Evolutionary conservation across 2,888 invertebrate species (phyloP), one percentile per base, ranked within the genome.

Genomic region (Willowsia nigromaculata): DNA sequence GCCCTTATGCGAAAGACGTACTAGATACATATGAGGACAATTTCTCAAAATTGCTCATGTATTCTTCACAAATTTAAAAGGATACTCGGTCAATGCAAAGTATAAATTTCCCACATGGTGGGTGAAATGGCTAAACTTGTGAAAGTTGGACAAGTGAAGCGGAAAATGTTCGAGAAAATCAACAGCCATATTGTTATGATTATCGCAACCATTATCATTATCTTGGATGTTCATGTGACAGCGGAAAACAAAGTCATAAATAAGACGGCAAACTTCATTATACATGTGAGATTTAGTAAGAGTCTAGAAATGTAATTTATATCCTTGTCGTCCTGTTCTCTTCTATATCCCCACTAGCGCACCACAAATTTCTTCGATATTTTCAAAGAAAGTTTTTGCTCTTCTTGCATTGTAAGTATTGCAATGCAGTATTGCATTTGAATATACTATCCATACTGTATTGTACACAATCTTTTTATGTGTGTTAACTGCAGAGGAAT

Each of bases 241-340:
- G 56, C 40, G 56, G 74, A 84, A 84, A 84, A 83, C 83, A 84
- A 85, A 78, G 76, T 56, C 85, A 85, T 85, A 76, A 85, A 85
- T 85, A 85, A 62, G 47, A 15, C n/a, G 78, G 40, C 43, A 68
- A 68, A 76, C 71, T 71, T 13, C 15, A n/a, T n/a, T 22, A 71
- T 40, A 22, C 22, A 40, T 22, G 6, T 18, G 13, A 62, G 11
- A 62, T 9, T 62, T 62, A 22, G 1, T 1, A 18, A 53, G 18
- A 18, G 22, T 22, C 13, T 22, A 53, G 53, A 3, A n/a, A 53
- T 18, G 22, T 53, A n/a, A 53, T 53, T n/a, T 53, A 53, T 62
- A 9, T 15, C 62, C 2, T 62, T 27, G 6, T 62, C 13, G 50
- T 62, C 27, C 27, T 56, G 22, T 15, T 37, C 37, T 37, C 68